Base-by-base conservation (phyloP, 2,113 vertebrate genomes). In the Paralichthys olivaceus region DNA sequence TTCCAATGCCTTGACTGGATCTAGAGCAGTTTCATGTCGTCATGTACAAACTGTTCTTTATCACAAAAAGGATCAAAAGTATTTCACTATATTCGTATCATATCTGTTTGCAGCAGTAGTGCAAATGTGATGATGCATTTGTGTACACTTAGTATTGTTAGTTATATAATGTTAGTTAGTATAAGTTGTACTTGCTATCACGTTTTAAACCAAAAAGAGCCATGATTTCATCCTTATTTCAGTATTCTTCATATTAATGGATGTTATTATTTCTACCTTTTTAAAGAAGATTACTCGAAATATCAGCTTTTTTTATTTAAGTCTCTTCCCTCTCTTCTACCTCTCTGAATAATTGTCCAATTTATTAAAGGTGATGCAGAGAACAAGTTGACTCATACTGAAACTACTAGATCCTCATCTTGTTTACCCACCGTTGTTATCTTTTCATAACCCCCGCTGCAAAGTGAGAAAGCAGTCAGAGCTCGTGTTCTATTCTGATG, bases 381-480 rank as follows among this genome's bases (percentile, higher is more conserved):
- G 65, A 83, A 59, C 59, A 23, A 49, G 19, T 19, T n/a, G 22
- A 66, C 29, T 81, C 68, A 76, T 63, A 67, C 19, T 67, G 80
- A 88, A 88, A 85, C 56, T 23, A 25, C 45, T 37, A 5, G 28
- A 53, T 17, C 63, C 12, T 43, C 29, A 11, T n/a, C 49, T 32
- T 67, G 32, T 74, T 1, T 74, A 59, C n/a, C 26, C 49, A 14
- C 15, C 1, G 8, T 14, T 25, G 55, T 73, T 70, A 51, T 32
- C 40, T 72, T 68, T 78, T 49, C 54, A 54, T 70, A 47, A 67
- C 60, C 28, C 19, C 45, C 6, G 6, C 26, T 62, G 76, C 74
- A 77, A 84, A 85, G 72, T 69, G 59, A 80, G 54, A 80, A 54
- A 61, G 26, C 28, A 43, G 4, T 65, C 54, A 34, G 32, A 32